phyloP scores from a whole-genome alignment of 2,888 invertebrate genomes.

The Apodemia zela region DNA sequence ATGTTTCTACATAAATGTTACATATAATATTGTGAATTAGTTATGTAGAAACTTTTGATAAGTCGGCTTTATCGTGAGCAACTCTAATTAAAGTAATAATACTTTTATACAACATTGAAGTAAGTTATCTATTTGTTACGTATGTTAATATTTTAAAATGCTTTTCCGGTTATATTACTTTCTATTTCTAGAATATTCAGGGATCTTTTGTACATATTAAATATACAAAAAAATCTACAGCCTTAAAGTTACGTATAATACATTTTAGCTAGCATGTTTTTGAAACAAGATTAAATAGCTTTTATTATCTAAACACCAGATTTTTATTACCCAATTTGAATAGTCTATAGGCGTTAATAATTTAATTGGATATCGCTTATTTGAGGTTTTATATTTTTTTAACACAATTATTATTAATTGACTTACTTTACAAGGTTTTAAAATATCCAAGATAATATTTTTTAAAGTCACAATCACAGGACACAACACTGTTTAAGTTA shows the following conservation, averaged over 20 bases:
- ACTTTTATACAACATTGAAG: neutral
- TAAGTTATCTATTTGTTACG: no score
- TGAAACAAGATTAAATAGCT: neutral
- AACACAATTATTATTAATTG: no score
- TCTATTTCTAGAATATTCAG: no score
- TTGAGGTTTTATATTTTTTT: no score
- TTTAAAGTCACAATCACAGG: conserved; percentile 65
- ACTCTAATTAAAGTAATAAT: neutral
- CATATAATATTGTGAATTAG: no score
- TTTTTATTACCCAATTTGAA: conserved; percentile 6
- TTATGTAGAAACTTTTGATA: neutral
- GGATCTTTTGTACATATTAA: no score
- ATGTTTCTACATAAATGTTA: no score
- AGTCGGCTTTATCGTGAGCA: neutral
- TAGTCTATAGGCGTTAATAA: neutral
- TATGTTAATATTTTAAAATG: neutral
- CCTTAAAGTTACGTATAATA: neutral
- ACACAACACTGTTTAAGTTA: conserved; percentile 59
- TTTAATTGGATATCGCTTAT: neutral
- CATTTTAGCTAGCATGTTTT: neutral
- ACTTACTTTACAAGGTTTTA: conserved; percentile 42
- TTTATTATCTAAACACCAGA: neutral
- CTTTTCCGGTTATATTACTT: neutral
- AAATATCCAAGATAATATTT: conserved; percentile 60
- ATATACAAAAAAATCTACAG: neutral